Evolutionary conservation across 2,797 vertebrate genomes (phyloP).

Genomic region (Syndactyla subalaris): DNA sequence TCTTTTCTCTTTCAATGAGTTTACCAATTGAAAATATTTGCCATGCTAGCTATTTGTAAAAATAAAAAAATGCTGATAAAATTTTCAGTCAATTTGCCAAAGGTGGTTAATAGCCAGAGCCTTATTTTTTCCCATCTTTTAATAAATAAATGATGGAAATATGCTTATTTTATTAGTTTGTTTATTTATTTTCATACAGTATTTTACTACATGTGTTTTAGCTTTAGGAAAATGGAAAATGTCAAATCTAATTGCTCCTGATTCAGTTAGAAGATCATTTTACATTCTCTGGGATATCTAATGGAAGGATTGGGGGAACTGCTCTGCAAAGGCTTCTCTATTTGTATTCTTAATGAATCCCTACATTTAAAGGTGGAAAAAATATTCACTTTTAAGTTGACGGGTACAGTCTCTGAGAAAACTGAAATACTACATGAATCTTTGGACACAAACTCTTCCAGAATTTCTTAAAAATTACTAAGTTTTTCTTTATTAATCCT

Average conservation of each 20-base stretch:
- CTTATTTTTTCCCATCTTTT: neutral
- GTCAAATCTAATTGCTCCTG: neutral
- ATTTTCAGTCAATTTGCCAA: neutral
- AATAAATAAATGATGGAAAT: neutral
- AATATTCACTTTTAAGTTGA: neutral
- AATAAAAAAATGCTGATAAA: neutral
- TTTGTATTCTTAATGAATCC: neutral
- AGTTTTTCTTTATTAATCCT: neutral
- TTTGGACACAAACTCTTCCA: neutral
- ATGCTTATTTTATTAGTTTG: neutral
- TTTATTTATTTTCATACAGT: neutral
- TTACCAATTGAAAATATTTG: neutral
- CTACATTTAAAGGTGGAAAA: neutral
- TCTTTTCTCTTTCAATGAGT: neutral
- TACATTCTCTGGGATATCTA: neutral
- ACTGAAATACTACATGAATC: neutral
- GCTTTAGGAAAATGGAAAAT: neutral
- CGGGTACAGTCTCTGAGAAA: neutral
- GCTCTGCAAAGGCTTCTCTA: neutral
- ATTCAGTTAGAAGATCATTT: neutral
- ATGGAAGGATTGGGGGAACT: neutral
- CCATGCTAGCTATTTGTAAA: neutral
- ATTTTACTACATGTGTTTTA: neutral
- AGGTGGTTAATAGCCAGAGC: neutral
- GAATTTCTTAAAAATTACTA: neutral